Evolutionary conservation across 2,888 invertebrate genomes (phyloP).

Genomic region (Chrysopilus asiliformis): DNA sequence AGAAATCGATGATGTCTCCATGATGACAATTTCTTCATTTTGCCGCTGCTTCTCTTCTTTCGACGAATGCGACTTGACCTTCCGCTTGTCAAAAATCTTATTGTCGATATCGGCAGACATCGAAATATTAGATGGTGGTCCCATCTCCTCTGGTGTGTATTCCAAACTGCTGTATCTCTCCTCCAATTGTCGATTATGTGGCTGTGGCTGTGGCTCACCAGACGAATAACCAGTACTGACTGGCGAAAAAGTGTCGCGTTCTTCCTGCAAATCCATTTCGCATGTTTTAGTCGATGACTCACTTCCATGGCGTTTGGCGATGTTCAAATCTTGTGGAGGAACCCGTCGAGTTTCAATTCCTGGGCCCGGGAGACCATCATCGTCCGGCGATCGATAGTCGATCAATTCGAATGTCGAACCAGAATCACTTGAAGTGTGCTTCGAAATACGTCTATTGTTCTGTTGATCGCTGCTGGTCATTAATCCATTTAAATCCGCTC

Average conservation of each 20-base stretch:
- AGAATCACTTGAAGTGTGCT: conserved; percentile 14
- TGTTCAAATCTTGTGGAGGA: background rate
- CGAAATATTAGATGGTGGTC: conserved; percentile 16
- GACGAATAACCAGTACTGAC: conserved; percentile 26
- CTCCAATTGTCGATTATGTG: conserved; percentile 1
- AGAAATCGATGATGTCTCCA: conserved; percentile 49
- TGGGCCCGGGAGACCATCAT: conserved; percentile 5
- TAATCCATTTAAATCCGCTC: no score
- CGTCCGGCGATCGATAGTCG: conserved; percentile 12
- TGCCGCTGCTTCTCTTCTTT: conserved; percentile 49
- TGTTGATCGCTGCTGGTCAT: conserved; percentile 3
- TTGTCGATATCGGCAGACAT: conserved; percentile 13
- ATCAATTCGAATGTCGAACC: conserved; percentile 16
- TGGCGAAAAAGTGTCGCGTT: conserved; percentile 35
- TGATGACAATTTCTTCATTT: conserved; percentile 47
- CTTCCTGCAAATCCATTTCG: conserved; percentile 30
- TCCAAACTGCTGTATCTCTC: conserved; percentile 2
- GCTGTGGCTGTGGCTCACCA: conserved; percentile 3
- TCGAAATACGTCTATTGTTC: conserved; percentile 7
- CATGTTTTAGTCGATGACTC: conserved; percentile 29
- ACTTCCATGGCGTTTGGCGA: conserved; percentile 12
- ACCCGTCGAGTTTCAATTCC: background rate
- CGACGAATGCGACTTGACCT: conserved; percentile 18
- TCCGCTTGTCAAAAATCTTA: conserved; percentile 14
- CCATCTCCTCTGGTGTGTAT: conserved; percentile 21